phyloP scores from a whole-genome alignment of 2,888 invertebrate species.

The Idaea dimidiata region DNA sequence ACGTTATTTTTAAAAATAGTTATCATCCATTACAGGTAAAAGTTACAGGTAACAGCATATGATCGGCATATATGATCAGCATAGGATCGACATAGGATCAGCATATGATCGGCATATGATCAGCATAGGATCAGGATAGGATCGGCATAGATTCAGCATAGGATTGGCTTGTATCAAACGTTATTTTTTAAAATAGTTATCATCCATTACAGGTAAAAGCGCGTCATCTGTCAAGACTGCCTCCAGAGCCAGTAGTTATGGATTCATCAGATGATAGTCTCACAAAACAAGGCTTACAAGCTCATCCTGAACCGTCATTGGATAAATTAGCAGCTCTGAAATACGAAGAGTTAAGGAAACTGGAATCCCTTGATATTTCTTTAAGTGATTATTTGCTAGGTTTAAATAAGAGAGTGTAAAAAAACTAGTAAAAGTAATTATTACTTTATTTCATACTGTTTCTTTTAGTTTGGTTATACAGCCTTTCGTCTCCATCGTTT shows the following conservation, averaged over 20 bases:
- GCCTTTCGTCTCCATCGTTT: slow-evolving; percentile 5
- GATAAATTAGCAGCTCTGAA: slow-evolving; percentile 54
- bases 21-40: slow-evolving; percentile 49
- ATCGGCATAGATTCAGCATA: too few relatives aligned
- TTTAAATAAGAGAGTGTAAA: slow-evolving; percentile 27
- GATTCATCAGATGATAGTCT: slow-evolving; percentile 20
- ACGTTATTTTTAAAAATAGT: neutral
- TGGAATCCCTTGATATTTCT: slow-evolving; percentile 56
- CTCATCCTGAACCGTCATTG: slow-evolving; percentile 58
- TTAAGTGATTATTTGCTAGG: slow-evolving; percentile 49
- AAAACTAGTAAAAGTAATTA: too few relatives aligned
- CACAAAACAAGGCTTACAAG: slow-evolving; percentile 34
- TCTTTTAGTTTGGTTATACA: too few relatives aligned
- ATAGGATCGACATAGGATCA: too few relatives aligned
- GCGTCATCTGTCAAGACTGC: slow-evolving; percentile 53
- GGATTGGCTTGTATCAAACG: neutral
- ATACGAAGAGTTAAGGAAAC: slow-evolving; percentile 59
- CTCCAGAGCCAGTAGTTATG: slow-evolving; percentile 38
- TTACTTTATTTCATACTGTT: too few relatives aligned
- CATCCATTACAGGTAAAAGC: slow-evolving; percentile 51
- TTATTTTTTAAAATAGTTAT: neutral
- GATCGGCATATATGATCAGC: too few relatives aligned
- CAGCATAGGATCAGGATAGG: too few relatives aligned
- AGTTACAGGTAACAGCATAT: too few relatives aligned
- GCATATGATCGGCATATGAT: too few relatives aligned